Conservation (phyloP, 2,888 invertebrate species). For the Campaea margaritaria region DNA sequence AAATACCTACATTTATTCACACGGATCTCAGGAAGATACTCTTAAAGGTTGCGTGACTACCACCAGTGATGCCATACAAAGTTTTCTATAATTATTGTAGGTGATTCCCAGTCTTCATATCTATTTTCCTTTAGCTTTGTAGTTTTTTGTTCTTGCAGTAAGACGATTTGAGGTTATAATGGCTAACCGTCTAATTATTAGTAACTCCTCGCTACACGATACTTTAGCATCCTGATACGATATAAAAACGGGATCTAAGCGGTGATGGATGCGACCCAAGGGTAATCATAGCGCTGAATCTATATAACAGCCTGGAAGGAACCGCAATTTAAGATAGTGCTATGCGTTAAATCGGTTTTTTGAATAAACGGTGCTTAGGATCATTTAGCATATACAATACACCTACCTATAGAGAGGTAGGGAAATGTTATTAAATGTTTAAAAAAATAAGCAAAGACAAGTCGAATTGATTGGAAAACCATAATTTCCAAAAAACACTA, state of each 20-base stretch:
- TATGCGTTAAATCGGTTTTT: constrained; percentile 40
- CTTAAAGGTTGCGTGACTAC: too few relatives aligned
- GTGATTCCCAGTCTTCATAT: too few relatives aligned
- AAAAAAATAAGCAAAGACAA: too few relatives aligned
- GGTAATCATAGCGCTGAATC: constrained; percentile 64
- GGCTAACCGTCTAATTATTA: neutral
- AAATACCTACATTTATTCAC: too few relatives aligned
- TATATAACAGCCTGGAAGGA: constrained; percentile 7
- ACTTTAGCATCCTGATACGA: constrained; percentile 50
- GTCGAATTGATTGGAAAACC: too few relatives aligned
- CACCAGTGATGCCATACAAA: too few relatives aligned
- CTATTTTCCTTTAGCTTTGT: too few relatives aligned
- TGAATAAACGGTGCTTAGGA: constrained; percentile 6
- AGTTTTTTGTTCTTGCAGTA: too few relatives aligned
- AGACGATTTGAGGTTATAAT: neutral
- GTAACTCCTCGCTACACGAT: constrained; percentile 40
- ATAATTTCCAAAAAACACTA: too few relatives aligned
- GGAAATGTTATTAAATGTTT: too few relatives aligned
- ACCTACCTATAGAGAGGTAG: neutral
- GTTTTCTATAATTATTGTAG: too few relatives aligned
- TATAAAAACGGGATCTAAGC: constrained; percentile 69
- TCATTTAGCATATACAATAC: neutral
- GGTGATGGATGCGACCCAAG: constrained; percentile 74
- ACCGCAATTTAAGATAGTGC: constrained; percentile 38
- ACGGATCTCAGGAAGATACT: too few relatives aligned